phyloP scores from a whole-genome alignment of 2,888 invertebrate species.

The Drosophila barbarae region DNA sequence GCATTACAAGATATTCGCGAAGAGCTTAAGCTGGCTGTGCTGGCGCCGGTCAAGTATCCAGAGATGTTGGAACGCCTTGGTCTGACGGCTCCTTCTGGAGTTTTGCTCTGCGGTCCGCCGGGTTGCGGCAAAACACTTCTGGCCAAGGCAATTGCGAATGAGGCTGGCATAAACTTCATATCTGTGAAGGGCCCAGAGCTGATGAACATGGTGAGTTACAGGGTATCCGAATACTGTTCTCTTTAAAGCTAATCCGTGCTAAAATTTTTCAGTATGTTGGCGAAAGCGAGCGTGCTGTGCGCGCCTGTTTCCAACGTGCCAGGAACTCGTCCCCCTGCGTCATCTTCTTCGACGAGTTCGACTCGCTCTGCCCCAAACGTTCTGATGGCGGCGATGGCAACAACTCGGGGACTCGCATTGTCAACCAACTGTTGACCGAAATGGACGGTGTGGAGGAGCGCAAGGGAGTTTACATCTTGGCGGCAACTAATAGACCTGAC shows the following conservation, averaged over 20 bases:
- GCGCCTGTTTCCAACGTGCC: constrained; percentile 97
- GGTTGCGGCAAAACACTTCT: constrained; percentile 97
- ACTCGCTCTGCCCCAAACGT: constrained; percentile 95
- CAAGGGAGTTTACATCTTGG: constrained; percentile 95
- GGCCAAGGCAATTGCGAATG: constrained; percentile 99
- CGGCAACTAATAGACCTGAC: constrained; percentile 97
- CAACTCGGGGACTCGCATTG: constrained; percentile 90
- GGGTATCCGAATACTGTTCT: background rate
- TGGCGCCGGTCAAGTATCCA: constrained; percentile 94
- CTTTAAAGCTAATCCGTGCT: background rate
- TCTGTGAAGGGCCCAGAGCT: constrained; percentile 99
- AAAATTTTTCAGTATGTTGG: constrained; percentile 90
- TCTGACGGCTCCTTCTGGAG: constrained; percentile 90
- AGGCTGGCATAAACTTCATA: constrained; percentile 98
- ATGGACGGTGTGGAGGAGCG: constrained; percentile 98
- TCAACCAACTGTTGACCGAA: constrained; percentile 98
- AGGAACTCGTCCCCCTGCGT: constrained; percentile 97
- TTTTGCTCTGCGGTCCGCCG: constrained; percentile 97
- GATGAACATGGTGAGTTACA: constrained; percentile 90
- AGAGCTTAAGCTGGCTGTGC: constrained; percentile 93
- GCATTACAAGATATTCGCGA: constrained; percentile 92
- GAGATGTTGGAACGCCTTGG: constrained; percentile 89
- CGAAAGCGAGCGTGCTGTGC: constrained; percentile 97
- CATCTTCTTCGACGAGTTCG: constrained; percentile 99
- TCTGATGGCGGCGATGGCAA: constrained; percentile 85